phyloP scores from a whole-genome alignment of 2,113 vertebrate genomes.

The Turnix velox region DNA sequence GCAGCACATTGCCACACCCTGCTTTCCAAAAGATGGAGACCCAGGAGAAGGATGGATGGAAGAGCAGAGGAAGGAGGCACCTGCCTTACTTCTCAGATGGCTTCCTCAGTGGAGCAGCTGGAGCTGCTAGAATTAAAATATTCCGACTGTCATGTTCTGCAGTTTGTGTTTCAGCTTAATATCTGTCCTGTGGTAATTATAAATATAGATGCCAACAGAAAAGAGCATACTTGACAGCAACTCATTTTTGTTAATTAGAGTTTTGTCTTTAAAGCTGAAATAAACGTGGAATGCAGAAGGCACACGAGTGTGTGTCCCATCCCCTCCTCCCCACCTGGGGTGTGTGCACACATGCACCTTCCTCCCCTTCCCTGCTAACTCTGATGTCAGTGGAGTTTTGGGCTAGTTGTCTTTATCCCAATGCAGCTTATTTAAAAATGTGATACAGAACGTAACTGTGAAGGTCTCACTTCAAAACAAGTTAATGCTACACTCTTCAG shows the following conservation, averaged over 20 bases:
- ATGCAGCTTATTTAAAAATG: background rate
- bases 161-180: background rate
- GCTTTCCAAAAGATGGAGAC: accelerated
- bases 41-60: background rate
- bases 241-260: background rate
- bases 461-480: background rate
- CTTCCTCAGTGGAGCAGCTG: background rate
- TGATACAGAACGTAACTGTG: background rate
- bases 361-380: background rate
- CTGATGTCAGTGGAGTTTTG: background rate
- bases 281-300: background rate
- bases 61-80: background rate
- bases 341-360: accelerated
- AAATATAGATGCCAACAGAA: background rate
- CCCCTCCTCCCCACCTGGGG: accelerated
- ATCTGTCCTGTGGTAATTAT: background rate
- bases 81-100: background rate
- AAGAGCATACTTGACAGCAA: background rate
- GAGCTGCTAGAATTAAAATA: background rate
- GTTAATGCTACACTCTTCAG: background rate
- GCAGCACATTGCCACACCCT: background rate
- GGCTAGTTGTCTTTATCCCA: background rate
- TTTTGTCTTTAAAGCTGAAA: background rate
- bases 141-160: accelerated
- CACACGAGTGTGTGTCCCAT: accelerated